Base-by-base conservation (phyloP, 2,888 invertebrate species). In the Hemithea aestivaria region DNA sequence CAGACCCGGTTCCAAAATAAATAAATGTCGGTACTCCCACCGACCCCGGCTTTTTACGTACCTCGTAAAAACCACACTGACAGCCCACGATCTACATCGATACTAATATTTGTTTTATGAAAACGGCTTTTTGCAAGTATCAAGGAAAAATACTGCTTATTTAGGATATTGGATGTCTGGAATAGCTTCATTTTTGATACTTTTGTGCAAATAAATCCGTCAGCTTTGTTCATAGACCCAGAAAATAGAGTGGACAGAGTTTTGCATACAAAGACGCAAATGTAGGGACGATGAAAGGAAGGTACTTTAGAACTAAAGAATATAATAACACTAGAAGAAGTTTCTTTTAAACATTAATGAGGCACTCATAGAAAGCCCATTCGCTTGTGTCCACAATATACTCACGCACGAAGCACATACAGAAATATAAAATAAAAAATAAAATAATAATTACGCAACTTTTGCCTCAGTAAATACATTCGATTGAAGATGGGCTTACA, bases 101-200 rank as follows among this genome's bases (percentile, higher is more conserved):
- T 66, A 66, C 63, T 70, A 67, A 73, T 75, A 70, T 73, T 72
- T 73, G 62, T 65, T 75, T 73, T 73, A 73, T 66, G 63, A 61
- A 62, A 63, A 66, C 35, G 40, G 40, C 45, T 48, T 55, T 58
- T 56, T 56, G 39, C 29, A 28, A 39, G 34, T 42, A 43, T 44
- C 26, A 25, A 24, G 34, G 30, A 27, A 34, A 37, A 29, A 26
- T 43, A 42, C 37, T 48, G 44, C 48, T 51, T 50, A 48, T 47
- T 51, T 45, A 48, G 45, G 45, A 39, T 42, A 37, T 34, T 27
- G 34, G 28, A 30, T 28, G 26, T 6, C 20, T 41, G 35, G 20
- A 32, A 42, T 37, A 34, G 33, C 41, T 42, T 42, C 36, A 42
- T 42, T 29, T 41, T 36, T 42, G 36, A 42, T 37, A 41, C 33